Conservation (phyloP, 1,140 invertebrate species). For the Arion vulgaris region DNA sequence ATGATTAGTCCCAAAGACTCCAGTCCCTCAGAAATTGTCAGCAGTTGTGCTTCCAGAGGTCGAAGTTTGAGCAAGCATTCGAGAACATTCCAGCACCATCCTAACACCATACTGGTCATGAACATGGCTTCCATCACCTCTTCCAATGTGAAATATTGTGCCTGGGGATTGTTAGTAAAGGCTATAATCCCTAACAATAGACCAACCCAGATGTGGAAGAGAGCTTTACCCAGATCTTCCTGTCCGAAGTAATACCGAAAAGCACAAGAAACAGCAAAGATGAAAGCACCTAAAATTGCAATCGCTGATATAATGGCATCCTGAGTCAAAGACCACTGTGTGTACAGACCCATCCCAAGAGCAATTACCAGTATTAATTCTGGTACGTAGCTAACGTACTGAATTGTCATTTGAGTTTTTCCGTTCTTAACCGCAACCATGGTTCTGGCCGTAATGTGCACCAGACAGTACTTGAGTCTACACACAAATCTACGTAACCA, state of each 20-base stretch:
- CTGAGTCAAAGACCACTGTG: conserved; percentile 59
- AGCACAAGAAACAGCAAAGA: conserved; percentile 64
- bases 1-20: conserved; percentile 66
- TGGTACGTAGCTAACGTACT: conserved; percentile 57
- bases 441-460: conserved; percentile 15
- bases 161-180: conserved; percentile 56
- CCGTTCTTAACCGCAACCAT: conserved; percentile 43
- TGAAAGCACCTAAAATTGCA: conserved; percentile 60
- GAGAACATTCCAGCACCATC: conserved; percentile 61
- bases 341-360: conserved; percentile 66
- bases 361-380: conserved; percentile 62
- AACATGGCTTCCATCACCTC: conserved; percentile 66
- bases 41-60: conserved; percentile 48
- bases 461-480: conserved; percentile 22
- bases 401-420: conserved; percentile 43
- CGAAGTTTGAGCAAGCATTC: conserved; percentile 52
- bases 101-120: conserved; percentile 57
- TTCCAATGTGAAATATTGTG: conserved; percentile 54
- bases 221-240: conserved; percentile 50
- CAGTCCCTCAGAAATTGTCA: conserved; percentile 52
- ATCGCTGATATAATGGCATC: conserved; percentile 59
- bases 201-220: conserved; percentile 68
- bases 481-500: background rate
- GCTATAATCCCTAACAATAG: conserved; percentile 66
- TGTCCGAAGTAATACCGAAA: conserved; percentile 64